Evolutionary conservation across 2,113 vertebrate genomes (phyloP).

Genomic region (Cyanistes caeruleus): DNA sequence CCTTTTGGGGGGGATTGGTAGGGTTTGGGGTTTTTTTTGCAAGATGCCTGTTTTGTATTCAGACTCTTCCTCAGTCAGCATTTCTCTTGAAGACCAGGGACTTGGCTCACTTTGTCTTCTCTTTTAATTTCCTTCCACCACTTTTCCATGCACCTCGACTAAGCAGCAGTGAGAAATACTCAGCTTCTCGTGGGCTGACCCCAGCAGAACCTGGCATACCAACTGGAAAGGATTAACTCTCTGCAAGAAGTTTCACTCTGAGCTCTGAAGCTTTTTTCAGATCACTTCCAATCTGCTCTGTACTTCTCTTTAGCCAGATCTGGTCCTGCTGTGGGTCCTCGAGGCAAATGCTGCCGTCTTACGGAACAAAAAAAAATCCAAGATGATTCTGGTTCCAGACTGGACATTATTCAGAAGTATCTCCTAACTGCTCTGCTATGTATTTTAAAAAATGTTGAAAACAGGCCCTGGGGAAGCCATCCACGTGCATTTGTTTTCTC

Average conservation of each 20-base stretch:
- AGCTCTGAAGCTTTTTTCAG: not conserved
- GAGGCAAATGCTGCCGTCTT: not conserved
- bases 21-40: not conserved
- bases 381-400: not conserved
- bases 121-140: not conserved
- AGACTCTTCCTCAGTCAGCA: not conserved
- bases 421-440: not conserved
- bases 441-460: not conserved
- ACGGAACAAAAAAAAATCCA: not conserved
- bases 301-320: not conserved
- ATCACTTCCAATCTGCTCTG: not conserved
- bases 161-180: not conserved
- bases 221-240: not conserved
- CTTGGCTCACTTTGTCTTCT: not conserved
- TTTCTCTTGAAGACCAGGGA: not conserved
- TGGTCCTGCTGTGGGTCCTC: not conserved
- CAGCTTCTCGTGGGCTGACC: rapidly evolving
- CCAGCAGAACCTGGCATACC: not conserved
- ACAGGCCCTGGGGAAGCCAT: not conserved
- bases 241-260: not conserved
- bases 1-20: not conserved
- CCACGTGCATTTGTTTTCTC: not conserved
- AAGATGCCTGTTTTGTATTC: not conserved
- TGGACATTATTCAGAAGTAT: not conserved
- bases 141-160: not conserved